phyloP scores from a whole-genome alignment of 2,888 invertebrate species.

The Cataglyphis rosenhaueri region DNA sequence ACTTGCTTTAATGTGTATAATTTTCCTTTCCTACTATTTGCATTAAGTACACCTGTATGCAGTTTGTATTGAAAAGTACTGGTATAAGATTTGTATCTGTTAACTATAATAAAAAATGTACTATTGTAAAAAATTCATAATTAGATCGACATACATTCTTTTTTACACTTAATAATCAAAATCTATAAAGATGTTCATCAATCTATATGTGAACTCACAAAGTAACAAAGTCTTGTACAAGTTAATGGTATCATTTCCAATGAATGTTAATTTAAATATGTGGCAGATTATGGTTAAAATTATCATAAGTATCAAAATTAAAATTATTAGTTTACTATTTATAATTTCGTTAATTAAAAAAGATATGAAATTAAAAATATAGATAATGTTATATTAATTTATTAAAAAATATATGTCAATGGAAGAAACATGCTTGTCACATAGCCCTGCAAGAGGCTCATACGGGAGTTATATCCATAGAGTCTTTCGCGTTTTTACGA shows the following conservation, averaged over 20 bases:
- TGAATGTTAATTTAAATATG: neutral
- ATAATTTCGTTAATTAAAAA: neutral
- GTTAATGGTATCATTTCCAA: constrained; percentile 12
- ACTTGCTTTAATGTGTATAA: neutral
- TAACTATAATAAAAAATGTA: constrained; percentile 26
- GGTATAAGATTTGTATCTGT: constrained; percentile 20
- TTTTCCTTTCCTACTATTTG: constrained; percentile 3
- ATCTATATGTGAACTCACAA: neutral
- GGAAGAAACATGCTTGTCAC: constrained; percentile 12
- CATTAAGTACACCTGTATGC: constrained; percentile 38
- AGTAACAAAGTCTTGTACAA: constrained; percentile 6
- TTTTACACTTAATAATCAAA: constrained; percentile 15
- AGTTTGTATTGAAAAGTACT: neutral
- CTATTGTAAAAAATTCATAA: constrained; percentile 11
- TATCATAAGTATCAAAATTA: neutral
- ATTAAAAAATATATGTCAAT: neutral
- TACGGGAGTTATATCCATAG: constrained; percentile 73
- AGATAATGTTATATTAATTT: constrained; percentile 11
- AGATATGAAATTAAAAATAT: constrained; percentile 18
- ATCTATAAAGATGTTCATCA: constrained; percentile 18
- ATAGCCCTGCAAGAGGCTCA: constrained; percentile 54
- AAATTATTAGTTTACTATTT: constrained; percentile 33
- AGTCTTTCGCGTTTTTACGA: constrained; percentile 73
- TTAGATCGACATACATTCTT: neutral
- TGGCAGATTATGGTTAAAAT: neutral